Evolutionary conservation across 2,113 vertebrate genomes (phyloP), one percentile per base, ranked within the genome.

Genomic region (Bubo blakistoni): DNA sequence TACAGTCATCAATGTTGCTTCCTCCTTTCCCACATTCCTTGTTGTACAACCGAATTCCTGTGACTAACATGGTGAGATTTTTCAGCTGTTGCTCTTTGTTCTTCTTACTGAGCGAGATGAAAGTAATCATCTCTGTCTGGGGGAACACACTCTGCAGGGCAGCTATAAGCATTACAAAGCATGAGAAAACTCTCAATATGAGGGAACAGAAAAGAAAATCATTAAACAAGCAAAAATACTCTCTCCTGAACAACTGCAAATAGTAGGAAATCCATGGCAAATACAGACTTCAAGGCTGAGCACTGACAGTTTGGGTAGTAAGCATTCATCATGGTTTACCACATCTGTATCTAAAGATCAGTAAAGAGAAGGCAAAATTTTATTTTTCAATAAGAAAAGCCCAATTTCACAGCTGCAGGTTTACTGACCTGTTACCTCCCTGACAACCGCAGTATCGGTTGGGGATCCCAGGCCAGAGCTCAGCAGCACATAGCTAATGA

Each of bases 81-180:
- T 84, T 98, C 69, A 99, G 97, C 86, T 99, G 98, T 58, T 98
- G 96, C 49, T 99, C 98, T 98, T 99, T 99, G 55, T 99, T 98
- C 91, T 96, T 98, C 95, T 98, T 99, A 59, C 65, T 72, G 54
- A 99, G 98, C 25, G 98, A 97, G 78, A 99, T 95, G 97, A 99
- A 99, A 65, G 98, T 93, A 27, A 90, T 97, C 86, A 99, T 96
- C 81, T 99, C 98, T 52, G 97, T 92, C 58, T 97, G 98, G 54
- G 99, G 98, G 86, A 99, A 99, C 54, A 99, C 70, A 73, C 99
- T 99, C 97, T 99, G 99, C 57, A 99, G 96, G 19, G 98, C 99
- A 95, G 99, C 99, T 99, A 86, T 12, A 94, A 94, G 66, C 44
- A 70, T 96, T 69, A 59, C n/a, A 83, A 76, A 61, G 22, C 18